Evolutionary conservation across 2,797 vertebrate genomes (phyloP), one percentile per base, ranked within the genome.

Genomic region (Alauda arvensis): DNA sequence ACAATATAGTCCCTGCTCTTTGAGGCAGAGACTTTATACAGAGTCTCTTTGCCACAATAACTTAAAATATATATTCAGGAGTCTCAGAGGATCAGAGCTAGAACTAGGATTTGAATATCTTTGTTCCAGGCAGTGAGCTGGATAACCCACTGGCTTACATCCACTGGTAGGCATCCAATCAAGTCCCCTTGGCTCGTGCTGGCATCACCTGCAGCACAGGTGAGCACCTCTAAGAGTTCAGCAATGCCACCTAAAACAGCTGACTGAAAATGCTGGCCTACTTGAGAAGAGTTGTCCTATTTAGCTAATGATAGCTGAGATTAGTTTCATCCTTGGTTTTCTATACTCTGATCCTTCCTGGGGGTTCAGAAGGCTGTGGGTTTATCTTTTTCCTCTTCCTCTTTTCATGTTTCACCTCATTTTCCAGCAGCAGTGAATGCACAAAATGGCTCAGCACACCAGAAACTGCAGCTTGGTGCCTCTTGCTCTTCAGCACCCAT

Each of bases 401-500:
- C 60, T 66, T 77, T 51, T 51, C 60, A 8, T 7, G 7, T 60
- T 42, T 61, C 57, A 59, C n/a, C 57, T 72, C 8, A 52, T 75
- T 84, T 86, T 80, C 28, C 45, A 81, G 15, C 15, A 83, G 17
- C 19, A 17, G 6, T 19, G n/a, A n/a, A 43, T 19, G n/a, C 21
- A 40, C 25, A 71, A 65, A 84, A 82, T 71, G 26, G 3, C 29
- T 74, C 56, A 82, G 25, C 39, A 65, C 31, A 74, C 37, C 43
- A 48, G 42, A 55, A 92, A 74, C 25, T 52, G 24, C n/a, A 62
- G 18, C 60, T 61, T 8, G 1, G 15, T 77, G 37, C 37, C 33
- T 91, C 60, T 59, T 65, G 37, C 72, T 94, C 46, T 43, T 53
- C 46, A 82, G 52, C 49, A 88, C 87, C 70, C 85, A 82, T 86